These are phyloP conservation scores for Augochlorella aurata DNA, from an alignment of 2,888 invertebrate genomes.

Conservation along the genomic window DNA sequence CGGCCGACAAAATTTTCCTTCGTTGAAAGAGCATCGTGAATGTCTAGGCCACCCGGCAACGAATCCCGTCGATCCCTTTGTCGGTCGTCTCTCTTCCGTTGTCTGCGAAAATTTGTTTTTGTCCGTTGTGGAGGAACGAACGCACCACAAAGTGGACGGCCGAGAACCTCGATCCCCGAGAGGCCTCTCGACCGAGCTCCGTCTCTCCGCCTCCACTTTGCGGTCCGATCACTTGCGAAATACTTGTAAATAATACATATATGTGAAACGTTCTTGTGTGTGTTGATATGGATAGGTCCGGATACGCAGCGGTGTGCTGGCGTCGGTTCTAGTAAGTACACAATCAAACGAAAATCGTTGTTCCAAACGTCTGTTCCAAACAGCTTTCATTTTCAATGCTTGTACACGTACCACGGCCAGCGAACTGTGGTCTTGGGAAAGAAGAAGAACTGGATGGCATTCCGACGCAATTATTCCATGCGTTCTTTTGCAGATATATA, in stretches of 20 bases:
- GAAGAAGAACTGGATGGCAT: background rate
- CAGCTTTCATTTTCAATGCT: constrained; percentile 52
- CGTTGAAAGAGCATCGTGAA: constrained; percentile 29
- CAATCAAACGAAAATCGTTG: constrained; percentile 68
- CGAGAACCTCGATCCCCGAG: background rate
- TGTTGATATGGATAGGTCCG: constrained; percentile 83
- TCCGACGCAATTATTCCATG: background rate
- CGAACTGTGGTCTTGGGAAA: background rate
- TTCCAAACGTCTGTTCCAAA: constrained; percentile 37
- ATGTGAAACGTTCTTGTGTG: constrained; percentile 80
- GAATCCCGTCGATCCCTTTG: constrained; percentile 15
- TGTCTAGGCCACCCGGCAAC: constrained; percentile 7
- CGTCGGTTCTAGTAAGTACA: constrained; percentile 85
- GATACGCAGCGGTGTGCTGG: constrained; percentile 84
- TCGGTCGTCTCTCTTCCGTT: constrained; percentile 40
- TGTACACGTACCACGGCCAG: constrained; percentile 30
- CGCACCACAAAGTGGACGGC: constrained; percentile 53
- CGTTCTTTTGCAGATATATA: background rate
- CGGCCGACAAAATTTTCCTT: constrained; percentile 24
- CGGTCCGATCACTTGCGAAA: constrained; percentile 61
- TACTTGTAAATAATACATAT: constrained; percentile 81
- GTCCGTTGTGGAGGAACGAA: constrained; percentile 52
- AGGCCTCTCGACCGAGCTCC: background rate
- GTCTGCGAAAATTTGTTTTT: constrained; percentile 53
- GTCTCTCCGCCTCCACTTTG: constrained; percentile 43